Percentiles rank a stretch among this genome's conserved stretches.
Conservation (phyloP, 2,797 vertebrate genomes). For the Megaceryle alcyon region DNA sequence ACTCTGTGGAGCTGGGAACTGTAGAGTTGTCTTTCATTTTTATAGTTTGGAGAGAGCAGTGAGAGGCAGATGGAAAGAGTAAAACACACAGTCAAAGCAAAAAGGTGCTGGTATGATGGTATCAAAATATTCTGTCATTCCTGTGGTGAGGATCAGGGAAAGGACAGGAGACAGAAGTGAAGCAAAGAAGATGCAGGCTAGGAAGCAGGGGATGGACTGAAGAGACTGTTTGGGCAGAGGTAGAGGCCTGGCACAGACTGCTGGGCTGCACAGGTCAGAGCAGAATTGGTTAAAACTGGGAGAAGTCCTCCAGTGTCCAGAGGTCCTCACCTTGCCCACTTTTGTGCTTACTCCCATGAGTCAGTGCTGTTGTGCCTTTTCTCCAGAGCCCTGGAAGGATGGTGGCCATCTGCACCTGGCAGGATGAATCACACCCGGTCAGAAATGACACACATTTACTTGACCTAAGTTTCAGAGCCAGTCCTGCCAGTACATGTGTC, state of each 20-base stretch:
- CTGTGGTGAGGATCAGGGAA: neutral
- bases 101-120: neutral
- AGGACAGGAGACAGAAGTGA: neutral
- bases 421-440: neutral
- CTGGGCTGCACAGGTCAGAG: neutral
- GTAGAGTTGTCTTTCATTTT: neutral
- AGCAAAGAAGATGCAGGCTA: neutral
- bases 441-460: neutral
- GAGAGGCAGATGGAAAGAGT: neutral
- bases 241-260: neutral
- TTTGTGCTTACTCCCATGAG: neutral
- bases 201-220: neutral
- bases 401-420: neutral
- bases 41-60: neutral
- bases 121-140: neutral
- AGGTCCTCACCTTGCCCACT: neutral
- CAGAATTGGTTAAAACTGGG: neutral
- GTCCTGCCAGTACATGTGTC: accelerated
- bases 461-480: neutral
- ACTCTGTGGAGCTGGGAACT: neutral
- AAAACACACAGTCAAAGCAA: neutral
- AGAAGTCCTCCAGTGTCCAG: neutral
- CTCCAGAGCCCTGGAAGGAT: neutral
- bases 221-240: neutral
- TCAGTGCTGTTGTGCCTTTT: neutral